Conservation (phyloP, 2,797 vertebrate genomes). For the Peromyscus eremicus region DNA sequence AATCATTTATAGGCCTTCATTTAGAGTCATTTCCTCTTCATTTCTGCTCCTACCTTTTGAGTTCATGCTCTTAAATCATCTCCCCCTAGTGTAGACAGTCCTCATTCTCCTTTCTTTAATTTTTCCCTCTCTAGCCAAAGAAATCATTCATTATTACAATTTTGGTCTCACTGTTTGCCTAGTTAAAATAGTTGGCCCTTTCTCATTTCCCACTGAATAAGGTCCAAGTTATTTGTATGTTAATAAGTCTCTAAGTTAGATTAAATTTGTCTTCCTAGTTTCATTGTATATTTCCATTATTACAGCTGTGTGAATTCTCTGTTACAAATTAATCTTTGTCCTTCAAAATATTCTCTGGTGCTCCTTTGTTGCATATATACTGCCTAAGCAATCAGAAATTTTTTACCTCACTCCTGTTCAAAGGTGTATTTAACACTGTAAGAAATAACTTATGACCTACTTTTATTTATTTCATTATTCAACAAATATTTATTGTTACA, state of each 20-base stretch:
- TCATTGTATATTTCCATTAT: neutral
- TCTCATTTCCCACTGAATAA: neutral
- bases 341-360: neutral
- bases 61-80: slow-evolving; percentile 20
- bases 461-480: neutral
- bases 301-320: neutral
- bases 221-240: neutral
- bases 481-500: slow-evolving; percentile 3
- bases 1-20: neutral
- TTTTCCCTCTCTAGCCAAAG: neutral
- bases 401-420: neutral
- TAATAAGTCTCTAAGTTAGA: slow-evolving; percentile 26
- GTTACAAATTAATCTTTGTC: neutral
- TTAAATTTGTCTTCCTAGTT: neutral
- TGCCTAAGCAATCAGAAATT: neutral
- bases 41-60: neutral
- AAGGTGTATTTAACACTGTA: neutral
- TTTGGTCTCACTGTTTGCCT: neutral
- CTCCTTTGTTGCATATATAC: neutral
- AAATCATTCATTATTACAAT: neutral
- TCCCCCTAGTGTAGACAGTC: neutral
- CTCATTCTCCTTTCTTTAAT: neutral
- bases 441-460: neutral
- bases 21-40: neutral
- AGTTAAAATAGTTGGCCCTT: slow-evolving; percentile 1